These are phyloP conservation scores for Trogon surrucura DNA, from an alignment of 2,113 vertebrate species.

Conservation along the genomic window DNA sequence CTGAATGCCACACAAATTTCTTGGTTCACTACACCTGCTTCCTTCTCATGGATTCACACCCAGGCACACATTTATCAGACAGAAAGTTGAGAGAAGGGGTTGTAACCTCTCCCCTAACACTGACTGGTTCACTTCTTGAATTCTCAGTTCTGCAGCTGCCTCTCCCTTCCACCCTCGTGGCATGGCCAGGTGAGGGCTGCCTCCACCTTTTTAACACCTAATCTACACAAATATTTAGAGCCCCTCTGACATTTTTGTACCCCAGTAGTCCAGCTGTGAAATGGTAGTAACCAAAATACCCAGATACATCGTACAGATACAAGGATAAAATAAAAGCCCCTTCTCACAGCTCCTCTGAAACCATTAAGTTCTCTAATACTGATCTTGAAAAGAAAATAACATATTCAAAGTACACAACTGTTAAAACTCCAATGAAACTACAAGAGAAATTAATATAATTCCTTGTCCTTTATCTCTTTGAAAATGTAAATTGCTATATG, in stretches of 20 bases:
- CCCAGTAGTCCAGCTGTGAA: background rate
- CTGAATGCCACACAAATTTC: background rate
- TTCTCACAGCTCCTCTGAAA: background rate
- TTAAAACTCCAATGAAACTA: background rate
- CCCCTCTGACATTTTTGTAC: background rate
- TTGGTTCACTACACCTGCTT: background rate
- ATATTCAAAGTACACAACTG: background rate
- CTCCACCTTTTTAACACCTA: background rate
- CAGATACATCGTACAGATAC: background rate
- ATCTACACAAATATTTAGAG: background rate
- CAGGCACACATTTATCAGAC: background rate
- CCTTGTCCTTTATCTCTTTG: background rate
- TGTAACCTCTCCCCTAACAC: background rate
- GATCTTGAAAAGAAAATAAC: background rate
- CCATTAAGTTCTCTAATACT: background rate
- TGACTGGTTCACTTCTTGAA: background rate
- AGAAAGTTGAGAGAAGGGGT: background rate
- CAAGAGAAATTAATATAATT: background rate
- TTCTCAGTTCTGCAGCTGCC: background rate
- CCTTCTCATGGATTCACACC: background rate
- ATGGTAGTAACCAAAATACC: background rate
- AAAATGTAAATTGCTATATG: background rate
- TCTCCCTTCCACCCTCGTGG: background rate
- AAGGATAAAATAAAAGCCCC: background rate
- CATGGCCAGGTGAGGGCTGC: background rate